Percentiles rank a stretch among this genome's conserved stretches.
These are phyloP conservation scores for Pelusios castaneus DNA, from an alignment of 2,113 vertebrate genomes.

Conservation along the genomic window DNA sequence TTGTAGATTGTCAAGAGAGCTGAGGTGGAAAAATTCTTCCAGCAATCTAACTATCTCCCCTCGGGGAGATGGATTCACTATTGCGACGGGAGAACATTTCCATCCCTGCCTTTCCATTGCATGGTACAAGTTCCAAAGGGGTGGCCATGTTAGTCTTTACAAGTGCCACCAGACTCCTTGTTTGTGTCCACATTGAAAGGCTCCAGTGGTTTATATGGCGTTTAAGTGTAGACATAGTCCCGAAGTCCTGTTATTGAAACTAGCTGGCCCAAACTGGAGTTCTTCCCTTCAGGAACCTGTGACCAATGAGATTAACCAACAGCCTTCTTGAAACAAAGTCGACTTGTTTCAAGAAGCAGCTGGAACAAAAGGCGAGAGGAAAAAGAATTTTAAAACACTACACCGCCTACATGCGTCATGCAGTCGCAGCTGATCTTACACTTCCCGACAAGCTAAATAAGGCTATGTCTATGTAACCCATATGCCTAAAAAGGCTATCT, in stretches of 20 bases:
- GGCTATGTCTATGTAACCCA: too few relatives aligned
- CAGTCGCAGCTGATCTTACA: neutral
- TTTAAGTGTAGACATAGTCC: too few relatives aligned
- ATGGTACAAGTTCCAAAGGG: too few relatives aligned
- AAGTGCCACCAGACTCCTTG: too few relatives aligned
- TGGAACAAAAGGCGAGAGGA: neutral
- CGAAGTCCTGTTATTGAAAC: neutral
- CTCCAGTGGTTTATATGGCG: neutral
- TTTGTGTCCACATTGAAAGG: neutral
- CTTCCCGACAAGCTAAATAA: neutral
- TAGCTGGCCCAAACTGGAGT: neutral
- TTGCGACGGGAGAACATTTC: neutral
- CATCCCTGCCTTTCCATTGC: too few relatives aligned
- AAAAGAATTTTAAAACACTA: neutral
- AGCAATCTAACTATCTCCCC: neutral
- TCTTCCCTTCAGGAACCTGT: fast-evolving
- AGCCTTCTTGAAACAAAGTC: neutral
- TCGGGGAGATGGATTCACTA: neutral
- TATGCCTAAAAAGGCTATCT: too few relatives aligned
- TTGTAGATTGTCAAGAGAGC: neutral
- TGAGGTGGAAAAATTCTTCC: neutral
- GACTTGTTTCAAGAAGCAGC: neutral
- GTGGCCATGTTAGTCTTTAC: too few relatives aligned
- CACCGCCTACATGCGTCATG: neutral
- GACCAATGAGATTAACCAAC: neutral